Evolutionary conservation across 1,140 invertebrate species (phyloP), one percentile per base, ranked within the genome.

Genomic region (Hestina assimilis): DNA sequence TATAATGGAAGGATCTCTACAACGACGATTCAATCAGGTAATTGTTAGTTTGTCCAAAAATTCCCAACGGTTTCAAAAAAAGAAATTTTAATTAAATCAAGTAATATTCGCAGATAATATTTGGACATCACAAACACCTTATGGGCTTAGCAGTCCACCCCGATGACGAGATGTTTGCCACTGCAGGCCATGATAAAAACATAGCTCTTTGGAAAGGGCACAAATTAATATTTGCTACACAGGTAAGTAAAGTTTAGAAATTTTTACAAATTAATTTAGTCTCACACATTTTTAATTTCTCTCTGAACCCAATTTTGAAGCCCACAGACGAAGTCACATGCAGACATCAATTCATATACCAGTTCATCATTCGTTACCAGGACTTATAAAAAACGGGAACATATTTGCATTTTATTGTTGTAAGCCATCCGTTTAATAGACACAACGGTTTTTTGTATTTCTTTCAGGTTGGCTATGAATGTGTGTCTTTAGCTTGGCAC

Each of bases 71-170:
- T n/a, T n/a, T n/a, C n/a, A n/a, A n/a, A n/a, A n/a, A n/a, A n/a
- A n/a, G n/a, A n/a, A n/a, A n/a, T n/a, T n/a, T n/a, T n/a, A n/a
- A 74, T 97, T 98, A 74, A 96, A 95, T 66, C 96, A 97, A 90
- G 93, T 94, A 84, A 46, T 31, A 33, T 28, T 31, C 2, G 6
- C 63, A 95, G 94, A 92, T 96, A n/a, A 92, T 96, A 33, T 96
- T 96, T 67, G 97, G 97, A 1, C 97, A 99, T 84, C 93, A 94
- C 29, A 93, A 96, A 62, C 96, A 97, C 83, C 87, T 99, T 8
- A 96, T 96, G 93, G 97, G 96, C 4, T 79, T 98, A 24, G 95
- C 96, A 3, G 93, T 94, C 1, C 96, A 97, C 89, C 96, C 96
- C 0, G 94, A 95, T 69, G 96, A 97, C 69, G 95, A 97, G 79